Percentiles rank a stretch among this genome's conserved stretches.
phyloP scores from a whole-genome alignment of 1,140 invertebrate species.

The Steinernema feltiae region DNA sequence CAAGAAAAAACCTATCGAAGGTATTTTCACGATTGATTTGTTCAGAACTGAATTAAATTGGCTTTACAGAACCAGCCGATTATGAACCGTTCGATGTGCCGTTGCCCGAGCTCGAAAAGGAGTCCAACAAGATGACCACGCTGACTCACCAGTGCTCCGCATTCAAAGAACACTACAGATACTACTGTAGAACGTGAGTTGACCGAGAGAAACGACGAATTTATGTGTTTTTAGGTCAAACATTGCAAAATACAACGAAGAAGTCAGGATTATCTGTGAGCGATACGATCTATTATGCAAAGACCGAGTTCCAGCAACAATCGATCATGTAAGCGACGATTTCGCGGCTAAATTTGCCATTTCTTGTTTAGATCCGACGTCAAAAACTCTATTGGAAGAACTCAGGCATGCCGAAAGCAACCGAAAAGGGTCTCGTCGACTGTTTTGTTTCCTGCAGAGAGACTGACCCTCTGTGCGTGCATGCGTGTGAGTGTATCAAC shows the following conservation, averaged over 20 bases:
- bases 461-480: conserved; percentile 39
- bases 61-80: neutral
- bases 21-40: neutral
- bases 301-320: conserved; percentile 34
- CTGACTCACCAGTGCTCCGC: conserved; percentile 37
- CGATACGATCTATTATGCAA: conserved; percentile 37
- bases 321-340: conserved; percentile 35
- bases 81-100: conserved; percentile 42
- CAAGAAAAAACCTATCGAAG: neutral
- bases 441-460: conserved; percentile 41
- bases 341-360: neutral
- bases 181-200: conserved; percentile 13
- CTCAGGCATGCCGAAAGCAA: conserved; percentile 31
- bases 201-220: neutral
- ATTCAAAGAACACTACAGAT: conserved; percentile 41
- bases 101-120: conserved; percentile 39
- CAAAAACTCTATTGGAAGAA: conserved; percentile 36
- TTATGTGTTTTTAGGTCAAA: conserved; percentile 17
- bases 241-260: conserved; percentile 41
- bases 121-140: conserved; percentile 41
- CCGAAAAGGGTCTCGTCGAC: conserved; percentile 25
- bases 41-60: neutral
- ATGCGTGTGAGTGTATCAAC: conserved; percentile 43
- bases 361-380: conserved; percentile 31
- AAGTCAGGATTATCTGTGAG: conserved; percentile 41